Percentiles rank a stretch among this genome's conserved stretches.
These are phyloP conservation scores for Scaptomyza flava DNA, from an alignment of 2,888 invertebrate species.

Conservation along the genomic window DNA sequence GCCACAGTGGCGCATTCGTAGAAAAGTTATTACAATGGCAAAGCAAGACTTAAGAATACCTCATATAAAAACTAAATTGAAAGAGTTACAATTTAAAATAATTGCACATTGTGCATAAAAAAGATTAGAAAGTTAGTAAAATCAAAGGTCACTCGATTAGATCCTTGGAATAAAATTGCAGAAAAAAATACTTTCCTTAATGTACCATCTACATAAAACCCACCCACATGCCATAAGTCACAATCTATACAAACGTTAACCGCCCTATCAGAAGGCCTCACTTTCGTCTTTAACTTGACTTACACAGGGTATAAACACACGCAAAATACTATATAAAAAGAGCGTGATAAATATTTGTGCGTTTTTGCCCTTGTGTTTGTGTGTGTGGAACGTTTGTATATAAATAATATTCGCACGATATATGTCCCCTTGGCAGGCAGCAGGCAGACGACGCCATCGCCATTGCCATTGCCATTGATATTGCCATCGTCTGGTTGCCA, in stretches of 20 bases:
- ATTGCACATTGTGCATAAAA: too few species aligned
- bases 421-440: conserved; percentile 79
- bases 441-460: conserved; percentile 60
- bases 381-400: conserved; percentile 58
- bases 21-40: neutral
- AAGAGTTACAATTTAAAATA: too few species aligned
- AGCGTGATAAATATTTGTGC: conserved; percentile 78
- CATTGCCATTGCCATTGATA: conserved; percentile 20
- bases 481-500: neutral
- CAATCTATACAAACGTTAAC: neutral
- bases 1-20: conserved; percentile 38
- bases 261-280: neutral
- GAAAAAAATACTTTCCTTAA: too few species aligned
- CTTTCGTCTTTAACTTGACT: neutral
- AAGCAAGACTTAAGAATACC: conserved; percentile 23
- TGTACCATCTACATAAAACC: neutral
- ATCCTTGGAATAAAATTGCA: too few species aligned
- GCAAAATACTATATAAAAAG: neutral
- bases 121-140: too few species aligned
- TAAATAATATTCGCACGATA: conserved; percentile 84
- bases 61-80: neutral
- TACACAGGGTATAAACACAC: neutral
- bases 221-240: neutral
- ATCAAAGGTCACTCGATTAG: too few species aligned
- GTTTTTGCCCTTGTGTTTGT: conserved; percentile 43